Base-by-base conservation (phyloP, 2,797 vertebrate genomes). In the Anas bernieri region DNA sequence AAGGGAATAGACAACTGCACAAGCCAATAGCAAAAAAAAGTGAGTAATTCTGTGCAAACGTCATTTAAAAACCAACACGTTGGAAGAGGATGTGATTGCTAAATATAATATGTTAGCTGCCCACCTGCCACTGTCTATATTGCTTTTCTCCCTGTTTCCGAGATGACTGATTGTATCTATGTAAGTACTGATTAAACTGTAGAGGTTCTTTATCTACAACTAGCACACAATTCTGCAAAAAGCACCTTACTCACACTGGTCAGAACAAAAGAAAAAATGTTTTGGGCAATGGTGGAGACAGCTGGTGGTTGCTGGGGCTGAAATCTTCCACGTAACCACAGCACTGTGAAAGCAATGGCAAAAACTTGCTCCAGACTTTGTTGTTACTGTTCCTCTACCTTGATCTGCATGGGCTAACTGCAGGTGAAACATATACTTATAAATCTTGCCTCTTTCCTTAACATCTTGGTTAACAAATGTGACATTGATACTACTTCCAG, bases 61-160 rank as follows among this genome's bases (percentile, higher is more conserved):
- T 55, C 78, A 35, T 35, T 76, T 86, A 81, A 67, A 66, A 83
- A 88, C 48, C 52, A 69, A 26, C 62, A 90, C 7, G 3, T 86
- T 72, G 59, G 62, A 78, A 87, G 59, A 93, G 39, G 83, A 95
- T 72, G 33, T 0, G 2, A 56, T 66, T 80, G 90, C 81, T 94
- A 93, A 81, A 85, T 61, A 39, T 83, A 91, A 93, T 76, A 45
- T 18, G 80, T 88, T 82, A 69, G 37, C 78, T 33, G 68, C 72
- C 88, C 82, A 96, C 86, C 80, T 96, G 85, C 86, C 92, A 77
- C 84, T 87, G 72, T 64, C 91, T 84, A 3, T 70, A 88, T 87
- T 14, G 3, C 35, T 95, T 94, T 93, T 73, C 77, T 86, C 45
- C 80, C 82, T 80, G 55, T 86, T 97, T 95, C 93, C 7, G 2